phyloP scores from a whole-genome alignment of 2,113 vertebrate genomes.

The Strix uralensis region DNA sequence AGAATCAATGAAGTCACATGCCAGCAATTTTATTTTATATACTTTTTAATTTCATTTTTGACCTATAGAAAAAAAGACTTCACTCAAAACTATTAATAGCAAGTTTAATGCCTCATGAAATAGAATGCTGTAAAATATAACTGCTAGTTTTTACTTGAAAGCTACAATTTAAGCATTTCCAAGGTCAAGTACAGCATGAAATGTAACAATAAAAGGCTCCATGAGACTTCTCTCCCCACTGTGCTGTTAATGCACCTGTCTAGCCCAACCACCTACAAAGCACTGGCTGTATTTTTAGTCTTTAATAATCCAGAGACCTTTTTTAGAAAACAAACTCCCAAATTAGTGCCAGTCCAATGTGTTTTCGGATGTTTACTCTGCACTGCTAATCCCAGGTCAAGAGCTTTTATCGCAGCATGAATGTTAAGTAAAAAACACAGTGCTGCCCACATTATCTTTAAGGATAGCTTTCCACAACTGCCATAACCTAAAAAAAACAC shows the following conservation, averaged over 20 bases:
- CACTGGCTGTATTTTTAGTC: neutral
- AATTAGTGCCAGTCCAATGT: constrained; percentile 62
- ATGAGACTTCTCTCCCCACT: constrained; percentile 52
- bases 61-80: neutral
- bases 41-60: neutral
- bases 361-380: neutral
- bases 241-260: constrained; percentile 73
- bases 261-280: constrained; percentile 47
- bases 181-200: constrained; percentile 67
- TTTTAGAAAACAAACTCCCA: constrained; percentile 53
- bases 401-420: constrained; percentile 52
- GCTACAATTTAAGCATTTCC: constrained; percentile 53
- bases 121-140: constrained; percentile 26
- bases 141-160: constrained; percentile 47
- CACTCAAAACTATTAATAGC: constrained; percentile 27
- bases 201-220: constrained; percentile 55
- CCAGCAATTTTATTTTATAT: neutral
- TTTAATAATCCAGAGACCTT: constrained; percentile 55
- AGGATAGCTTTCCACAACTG: neutral
- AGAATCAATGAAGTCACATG: neutral
- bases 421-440: constrained; percentile 57
- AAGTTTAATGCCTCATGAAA: constrained; percentile 49
- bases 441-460: neutral
- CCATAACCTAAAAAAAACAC: neutral
- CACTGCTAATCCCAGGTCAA: constrained; percentile 60